Evolutionary conservation across 2,797 vertebrate genomes (phyloP).

Genomic region (Microctenopoma lineatum): DNA sequence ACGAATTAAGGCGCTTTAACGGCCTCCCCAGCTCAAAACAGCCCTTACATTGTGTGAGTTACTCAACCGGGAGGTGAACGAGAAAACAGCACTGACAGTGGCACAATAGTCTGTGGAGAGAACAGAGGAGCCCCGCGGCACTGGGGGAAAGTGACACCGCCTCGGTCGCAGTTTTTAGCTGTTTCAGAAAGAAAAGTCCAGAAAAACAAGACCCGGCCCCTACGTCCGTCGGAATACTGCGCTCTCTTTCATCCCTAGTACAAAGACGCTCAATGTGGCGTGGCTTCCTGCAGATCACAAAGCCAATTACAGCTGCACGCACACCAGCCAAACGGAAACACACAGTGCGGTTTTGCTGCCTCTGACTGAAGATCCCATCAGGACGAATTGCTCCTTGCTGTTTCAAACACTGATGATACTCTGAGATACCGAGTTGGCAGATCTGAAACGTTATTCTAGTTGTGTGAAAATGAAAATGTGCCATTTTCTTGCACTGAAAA

Average conservation of each 20-base stretch:
- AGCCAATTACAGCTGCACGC: constrained; percentile 28
- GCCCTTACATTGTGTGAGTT: constrained; percentile 49
- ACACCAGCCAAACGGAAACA: constrained; percentile 40
- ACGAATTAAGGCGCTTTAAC: constrained; percentile 35
- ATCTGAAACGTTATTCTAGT: not conserved
- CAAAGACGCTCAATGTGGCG: constrained; percentile 61
- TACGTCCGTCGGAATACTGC: constrained; percentile 52
- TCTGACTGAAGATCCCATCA: constrained; percentile 37
- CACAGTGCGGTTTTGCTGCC: constrained; percentile 22
- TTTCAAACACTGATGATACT: constrained; percentile 18
- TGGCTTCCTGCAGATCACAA: constrained; percentile 60
- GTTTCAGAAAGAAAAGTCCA: constrained; percentile 2
- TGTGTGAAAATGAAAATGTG: not conserved
- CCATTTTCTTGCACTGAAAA: constrained; percentile 8
- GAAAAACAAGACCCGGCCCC: constrained; percentile 41
- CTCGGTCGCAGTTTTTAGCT: constrained; percentile 25
- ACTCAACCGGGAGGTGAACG: constrained; percentile 48
- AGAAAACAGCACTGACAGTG: constrained; percentile 55
- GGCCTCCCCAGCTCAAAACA: constrained; percentile 43
- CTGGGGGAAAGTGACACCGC: constrained; percentile 33
- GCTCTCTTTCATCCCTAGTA: constrained; percentile 57
- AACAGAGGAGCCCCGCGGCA: constrained; percentile 24
- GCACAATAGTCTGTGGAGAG: constrained; percentile 24
- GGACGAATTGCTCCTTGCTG: not conserved
- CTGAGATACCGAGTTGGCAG: constrained; percentile 1